Conservation (phyloP, 2,113 vertebrate genomes). For the mouse (Mus musculus) region GRCm39 chr14:7833001-7833500, state of each 20-base stretch:
- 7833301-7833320: background rate
- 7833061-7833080: accelerated
- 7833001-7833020: background rate
- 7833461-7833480: background rate
- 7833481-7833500: background rate
- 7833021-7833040: background rate
- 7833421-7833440: background rate
- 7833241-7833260: background rate
- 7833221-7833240: background rate
- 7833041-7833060: background rate
- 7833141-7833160: background rate
- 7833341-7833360: background rate
- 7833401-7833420: too few species aligned
- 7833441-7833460: background rate
- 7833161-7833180: background rate
- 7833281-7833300: background rate
- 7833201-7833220: conserved; percentile 2
- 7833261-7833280: background rate
- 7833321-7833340: background rate
- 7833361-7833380: background rate
- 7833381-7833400: background rate
- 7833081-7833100: background rate
- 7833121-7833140: too few species aligned
- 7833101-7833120: background rate
- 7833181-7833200: background rate